Percentiles rank a stretch among this genome's conserved stretches.
phyloP scores from a whole-genome alignment of 2,888 invertebrate genomes.

The Andrena minutula region DNA sequence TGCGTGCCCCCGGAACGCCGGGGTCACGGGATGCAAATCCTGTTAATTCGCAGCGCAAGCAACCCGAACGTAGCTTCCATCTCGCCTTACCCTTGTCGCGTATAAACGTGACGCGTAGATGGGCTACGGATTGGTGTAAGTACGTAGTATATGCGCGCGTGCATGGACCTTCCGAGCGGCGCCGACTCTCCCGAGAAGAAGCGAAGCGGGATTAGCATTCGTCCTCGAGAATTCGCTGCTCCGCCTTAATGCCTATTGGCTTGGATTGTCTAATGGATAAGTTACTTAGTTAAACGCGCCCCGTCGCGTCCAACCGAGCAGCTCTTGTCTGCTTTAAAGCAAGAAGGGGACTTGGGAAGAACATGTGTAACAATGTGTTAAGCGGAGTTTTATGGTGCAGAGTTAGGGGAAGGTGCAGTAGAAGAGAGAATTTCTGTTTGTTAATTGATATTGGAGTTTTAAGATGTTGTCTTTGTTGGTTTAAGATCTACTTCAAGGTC shows the following conservation, averaged over 20 bases:
- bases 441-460: no score
- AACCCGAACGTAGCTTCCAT: constrained; percentile 31
- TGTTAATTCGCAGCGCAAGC: constrained; percentile 52
- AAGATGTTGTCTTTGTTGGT: no score
- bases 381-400: no score
- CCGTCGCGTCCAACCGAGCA: not conserved
- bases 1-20: constrained; percentile 26
- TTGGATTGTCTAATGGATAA: constrained; percentile 30
- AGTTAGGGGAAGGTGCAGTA: not conserved
- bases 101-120: constrained; percentile 19
- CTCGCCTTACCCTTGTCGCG: constrained; percentile 26
- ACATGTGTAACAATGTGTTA: no score
- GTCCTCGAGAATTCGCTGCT: constrained; percentile 21
- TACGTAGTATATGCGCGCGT: not conserved
- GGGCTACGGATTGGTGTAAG: constrained; percentile 13
- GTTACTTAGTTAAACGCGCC: constrained; percentile 6
- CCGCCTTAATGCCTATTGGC: constrained; percentile 5
- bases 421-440: not conserved
- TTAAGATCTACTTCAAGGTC: no score
- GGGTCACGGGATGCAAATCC: constrained; percentile 52
- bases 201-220: constrained; percentile 45
- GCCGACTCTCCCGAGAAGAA: constrained; percentile 10
- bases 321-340: not conserved
- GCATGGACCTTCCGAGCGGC: not conserved
- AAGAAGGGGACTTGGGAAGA: not conserved